Percentiles rank a stretch among this genome's conserved stretches.
phyloP scores from a whole-genome alignment of 2,797 vertebrate species.

The Enteromius thamalakanensis region DNA sequence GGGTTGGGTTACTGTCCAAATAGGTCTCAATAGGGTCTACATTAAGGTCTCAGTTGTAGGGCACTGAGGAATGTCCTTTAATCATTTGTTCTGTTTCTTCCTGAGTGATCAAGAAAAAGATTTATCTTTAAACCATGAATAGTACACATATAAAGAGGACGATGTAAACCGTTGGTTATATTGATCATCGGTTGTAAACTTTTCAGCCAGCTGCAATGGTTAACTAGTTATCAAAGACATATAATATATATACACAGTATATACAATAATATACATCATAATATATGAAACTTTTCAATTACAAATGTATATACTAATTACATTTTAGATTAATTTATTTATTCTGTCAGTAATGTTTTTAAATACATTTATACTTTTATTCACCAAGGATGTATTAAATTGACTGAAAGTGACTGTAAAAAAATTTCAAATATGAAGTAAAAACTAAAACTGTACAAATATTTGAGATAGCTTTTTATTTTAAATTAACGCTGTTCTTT shows the following conservation, averaged over 20 bases:
- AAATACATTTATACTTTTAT: not conserved
- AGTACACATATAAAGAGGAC: not conserved
- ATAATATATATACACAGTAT: no score
- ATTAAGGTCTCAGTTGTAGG: conserved; percentile 22
- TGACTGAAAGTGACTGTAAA: not conserved
- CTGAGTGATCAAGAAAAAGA: not conserved
- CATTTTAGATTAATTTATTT: no score
- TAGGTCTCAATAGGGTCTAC: conserved; percentile 12
- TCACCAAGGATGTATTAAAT: not conserved
- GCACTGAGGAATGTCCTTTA: not conserved
- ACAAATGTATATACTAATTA: no score
- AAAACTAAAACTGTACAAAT: not conserved
- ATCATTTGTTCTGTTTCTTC: not conserved
- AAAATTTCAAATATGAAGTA: not conserved
- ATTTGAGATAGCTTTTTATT: not conserved
- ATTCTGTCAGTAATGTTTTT: not conserved
- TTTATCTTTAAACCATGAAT: not conserved
- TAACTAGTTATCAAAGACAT: not conserved
- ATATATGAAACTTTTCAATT: no score
- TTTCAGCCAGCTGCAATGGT: not conserved
- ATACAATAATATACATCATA: no score
- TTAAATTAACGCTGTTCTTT: not conserved
- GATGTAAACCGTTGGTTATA: not conserved
- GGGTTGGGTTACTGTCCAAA: conserved; percentile 29
- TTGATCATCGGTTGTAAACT: no score